Evolutionary conservation across 2,888 invertebrate species (phyloP).

Genomic region (Euspilapteryx auroguttella): DNA sequence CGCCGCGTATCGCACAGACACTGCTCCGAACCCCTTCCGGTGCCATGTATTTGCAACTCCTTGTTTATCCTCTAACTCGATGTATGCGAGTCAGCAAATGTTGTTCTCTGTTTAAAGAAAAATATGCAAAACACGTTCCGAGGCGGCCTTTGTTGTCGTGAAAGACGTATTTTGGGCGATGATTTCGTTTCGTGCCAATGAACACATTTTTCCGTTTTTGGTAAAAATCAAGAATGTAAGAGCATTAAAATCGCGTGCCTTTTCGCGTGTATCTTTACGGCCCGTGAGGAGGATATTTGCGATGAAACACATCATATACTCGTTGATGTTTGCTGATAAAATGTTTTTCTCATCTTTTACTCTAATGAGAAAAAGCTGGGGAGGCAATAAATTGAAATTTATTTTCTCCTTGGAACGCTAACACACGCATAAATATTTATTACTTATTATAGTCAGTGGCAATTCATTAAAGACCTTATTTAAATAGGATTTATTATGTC

Average conservation of each 20-base stretch:
- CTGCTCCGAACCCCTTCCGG: no score
- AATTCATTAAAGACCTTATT: conserved; percentile 34
- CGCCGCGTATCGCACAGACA: no score
- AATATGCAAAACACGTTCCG: conserved; percentile 43
- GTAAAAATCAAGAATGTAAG: conserved; percentile 33
- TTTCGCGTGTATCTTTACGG: conserved; percentile 26
- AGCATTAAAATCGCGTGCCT: conserved; percentile 34
- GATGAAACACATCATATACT: conserved; percentile 17
- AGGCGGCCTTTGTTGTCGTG: conserved; percentile 34
- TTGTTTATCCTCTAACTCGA: no score
- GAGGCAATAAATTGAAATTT: conserved; percentile 41
- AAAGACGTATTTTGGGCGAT: conserved; percentile 41
- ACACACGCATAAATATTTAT: conserved; percentile 36
- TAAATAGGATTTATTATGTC: conserved; percentile 24
- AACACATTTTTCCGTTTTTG: conserved; percentile 43
- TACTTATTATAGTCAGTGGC: conserved; percentile 32
- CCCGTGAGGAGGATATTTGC: conserved; percentile 19
- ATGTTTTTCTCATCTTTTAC: conserved; percentile 30
- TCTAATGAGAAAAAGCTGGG: conserved; percentile 36
- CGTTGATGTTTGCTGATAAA: conserved; percentile 30
- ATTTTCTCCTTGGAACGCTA: conserved; percentile 26
- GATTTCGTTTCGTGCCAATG: conserved; percentile 45
- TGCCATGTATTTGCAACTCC: no score
- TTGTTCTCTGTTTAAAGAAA: no score
- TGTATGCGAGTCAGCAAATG: no score